These are phyloP conservation scores for Neuroterus valhalla DNA, from an alignment of 1,140 invertebrate genomes.

Conservation along the genomic window DNA sequence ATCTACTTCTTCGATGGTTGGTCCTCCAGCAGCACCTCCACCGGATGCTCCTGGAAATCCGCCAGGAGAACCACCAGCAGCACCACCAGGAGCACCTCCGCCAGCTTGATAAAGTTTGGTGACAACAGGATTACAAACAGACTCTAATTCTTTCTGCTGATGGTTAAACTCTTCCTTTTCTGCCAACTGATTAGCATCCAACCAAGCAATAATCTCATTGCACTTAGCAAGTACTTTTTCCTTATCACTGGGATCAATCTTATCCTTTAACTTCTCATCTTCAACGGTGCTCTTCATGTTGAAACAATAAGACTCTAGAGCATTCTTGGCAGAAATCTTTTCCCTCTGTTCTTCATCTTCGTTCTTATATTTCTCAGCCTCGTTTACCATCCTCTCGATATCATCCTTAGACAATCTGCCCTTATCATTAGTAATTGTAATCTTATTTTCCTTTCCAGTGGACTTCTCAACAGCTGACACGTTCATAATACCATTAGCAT, in stretches of 20 bases:
- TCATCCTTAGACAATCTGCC: conserved; percentile 88
- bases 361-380: conserved; percentile 79
- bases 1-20: conserved; percentile 83
- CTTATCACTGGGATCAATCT: too few species aligned
- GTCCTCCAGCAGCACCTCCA: conserved; percentile 74
- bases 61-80: too few species aligned
- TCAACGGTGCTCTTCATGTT: too few species aligned
- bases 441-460: too few species aligned
- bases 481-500: too few species aligned
- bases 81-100: conserved; percentile 77
- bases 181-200: conserved; percentile 80
- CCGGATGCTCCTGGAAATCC: conserved; percentile 44
- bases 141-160: conserved; percentile 83
- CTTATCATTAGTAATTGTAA: too few species aligned
- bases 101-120: conserved; percentile 84
- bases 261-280: too few species aligned
- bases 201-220: conserved; percentile 74
- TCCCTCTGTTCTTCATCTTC: conserved; percentile 82
- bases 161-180: conserved; percentile 86
- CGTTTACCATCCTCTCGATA: conserved; percentile 87
- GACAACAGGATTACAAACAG: conserved; percentile 88
- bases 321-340: too few species aligned
- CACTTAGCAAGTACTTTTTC: conserved; percentile 68
- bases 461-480: too few species aligned
- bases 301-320: too few species aligned